These are phyloP conservation scores for Meteorus cinctellus DNA, from an alignment of 2,888 invertebrate genomes.

Conservation along the genomic window DNA sequence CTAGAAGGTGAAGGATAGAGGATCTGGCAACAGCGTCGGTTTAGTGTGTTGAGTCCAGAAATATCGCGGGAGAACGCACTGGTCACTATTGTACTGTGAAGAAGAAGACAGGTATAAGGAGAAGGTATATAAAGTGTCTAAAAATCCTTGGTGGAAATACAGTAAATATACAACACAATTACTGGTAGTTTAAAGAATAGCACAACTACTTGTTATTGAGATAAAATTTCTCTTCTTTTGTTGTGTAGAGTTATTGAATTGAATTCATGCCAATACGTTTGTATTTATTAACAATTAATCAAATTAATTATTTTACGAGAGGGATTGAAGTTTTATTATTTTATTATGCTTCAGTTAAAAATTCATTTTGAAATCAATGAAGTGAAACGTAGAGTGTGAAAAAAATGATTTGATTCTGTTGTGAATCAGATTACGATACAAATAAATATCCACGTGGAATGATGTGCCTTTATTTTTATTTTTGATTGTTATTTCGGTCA, in stretches of 20 bases:
- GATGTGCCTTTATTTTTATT: constrained; percentile 28
- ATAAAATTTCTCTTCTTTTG: no score
- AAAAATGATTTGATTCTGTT: not conserved
- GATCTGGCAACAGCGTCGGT: constrained; percentile 65
- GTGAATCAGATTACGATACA: not conserved
- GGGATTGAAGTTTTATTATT: no score
- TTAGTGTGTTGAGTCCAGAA: constrained; percentile 46
- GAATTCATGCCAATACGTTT: no score
- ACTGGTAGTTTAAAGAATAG: not conserved
- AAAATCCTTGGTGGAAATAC: not conserved
- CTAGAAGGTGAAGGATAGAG: constrained; percentile 48
- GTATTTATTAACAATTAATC: no score
- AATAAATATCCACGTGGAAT: constrained; percentile 20
- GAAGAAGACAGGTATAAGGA: constrained; percentile 49
- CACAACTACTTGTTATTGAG: no score
- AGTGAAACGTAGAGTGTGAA: not conserved
- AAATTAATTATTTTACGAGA: no score
- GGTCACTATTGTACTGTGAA: constrained; percentile 50
- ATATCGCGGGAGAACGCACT: constrained; percentile 56
- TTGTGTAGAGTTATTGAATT: no score
- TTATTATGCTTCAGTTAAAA: no score
- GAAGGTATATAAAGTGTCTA: constrained; percentile 50
- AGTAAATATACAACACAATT: not conserved
- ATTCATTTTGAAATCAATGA: no score
- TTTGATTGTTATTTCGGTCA: constrained; percentile 41